Conservation (phyloP, 2,888 invertebrate genomes). For the Chloroclysta siterata region DNA sequence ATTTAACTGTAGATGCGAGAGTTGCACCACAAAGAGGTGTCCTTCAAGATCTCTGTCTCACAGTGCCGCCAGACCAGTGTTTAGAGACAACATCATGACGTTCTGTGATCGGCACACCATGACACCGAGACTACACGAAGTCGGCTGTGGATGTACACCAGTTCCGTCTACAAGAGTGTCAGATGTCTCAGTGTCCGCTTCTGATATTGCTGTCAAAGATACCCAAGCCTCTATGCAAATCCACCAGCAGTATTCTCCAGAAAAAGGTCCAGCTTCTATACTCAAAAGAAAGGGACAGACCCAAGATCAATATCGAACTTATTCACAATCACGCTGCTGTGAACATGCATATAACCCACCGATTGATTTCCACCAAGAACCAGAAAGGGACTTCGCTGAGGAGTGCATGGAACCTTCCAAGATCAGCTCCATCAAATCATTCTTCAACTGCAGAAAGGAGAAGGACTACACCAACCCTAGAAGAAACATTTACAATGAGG, state of each 20-base stretch:
- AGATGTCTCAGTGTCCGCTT: slow-evolving; percentile 41
- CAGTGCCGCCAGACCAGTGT: slow-evolving; percentile 29
- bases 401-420: slow-evolving; percentile 30
- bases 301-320: slow-evolving; percentile 5
- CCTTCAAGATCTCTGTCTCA: slow-evolving; percentile 36
- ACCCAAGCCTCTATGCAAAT: slow-evolving; percentile 30
- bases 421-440: slow-evolving; percentile 37
- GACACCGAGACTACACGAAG: slow-evolving; percentile 61
- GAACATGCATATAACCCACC: slow-evolving; percentile 2
- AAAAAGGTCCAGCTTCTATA: slow-evolving; percentile 28
- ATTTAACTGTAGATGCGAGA: slow-evolving; percentile 51
- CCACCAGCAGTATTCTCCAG: slow-evolving; percentile 22
- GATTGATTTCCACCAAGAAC: slow-evolving; percentile 31
- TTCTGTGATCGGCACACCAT: slow-evolving; percentile 63
- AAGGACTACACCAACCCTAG: slow-evolving; percentile 34
- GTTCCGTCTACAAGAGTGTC: slow-evolving; percentile 38
- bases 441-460: slow-evolving; percentile 36
- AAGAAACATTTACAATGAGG: slow-evolving; percentile 67
- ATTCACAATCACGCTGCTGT: slow-evolving; percentile 10
- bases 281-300: slow-evolving; percentile 21
- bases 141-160: slow-evolving; percentile 48
- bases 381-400: slow-evolving; percentile 43
- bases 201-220: slow-evolving; percentile 43
- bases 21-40: slow-evolving; percentile 48
- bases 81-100: slow-evolving; percentile 60